Base-by-base conservation (phyloP, 2,113 vertebrate genomes). In the Phylloscopus trochiloides region DNA sequence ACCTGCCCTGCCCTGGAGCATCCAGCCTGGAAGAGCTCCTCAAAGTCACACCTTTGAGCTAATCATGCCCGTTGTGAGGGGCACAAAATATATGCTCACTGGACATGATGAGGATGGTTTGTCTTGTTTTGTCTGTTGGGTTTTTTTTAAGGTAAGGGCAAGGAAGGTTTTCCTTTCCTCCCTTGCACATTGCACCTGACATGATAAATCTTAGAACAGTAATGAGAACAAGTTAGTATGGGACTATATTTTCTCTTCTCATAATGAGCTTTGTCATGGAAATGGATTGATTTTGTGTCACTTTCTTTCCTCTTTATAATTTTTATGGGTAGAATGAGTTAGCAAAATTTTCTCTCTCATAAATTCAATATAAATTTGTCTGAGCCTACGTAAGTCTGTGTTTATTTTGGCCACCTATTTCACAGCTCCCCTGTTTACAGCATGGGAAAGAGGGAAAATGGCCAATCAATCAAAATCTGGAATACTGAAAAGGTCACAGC, bases 231-330 rank as follows among this genome's bases (percentile, higher is more conserved):
- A 95, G 90, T 81, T 93, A 95, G 94, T 80, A 71, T 71, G n/a
- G 32, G 84, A 88, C 91, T 90, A 84, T 85, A 93, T 94, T 97
- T 97, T 96, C 72, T 95, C 76, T 70, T 84, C 51, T 93, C 34
- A 62, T 94, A 96, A 86, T 96, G 80, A 87, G 86, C 66, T 97
- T 92, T 81, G 96, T 89, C 94, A 88, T 94, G 40, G 95, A 94
- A 96, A 74, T 86, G 47, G 67, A 96, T 96, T 90, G 86, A 96
- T 96, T 97, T 97, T 94, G 82, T 97, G 87, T 48, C 73, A 72
- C 92, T 94, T 94, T 86, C 63, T 94, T 92, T 77, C 91, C 47
- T 57, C 83, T 95, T 94, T 89, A 90, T 91, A 96, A 85, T 95
- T 97, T 96, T 92, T 96, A 86, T 92, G 77, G 74, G 89, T 91